A percentile compares a stretch with the other conserved stretches of the same genome.
Evolutionary conservation across 2,797 vertebrate species (phyloP).

Genomic region (Aplochiton taeniatus): DNA sequence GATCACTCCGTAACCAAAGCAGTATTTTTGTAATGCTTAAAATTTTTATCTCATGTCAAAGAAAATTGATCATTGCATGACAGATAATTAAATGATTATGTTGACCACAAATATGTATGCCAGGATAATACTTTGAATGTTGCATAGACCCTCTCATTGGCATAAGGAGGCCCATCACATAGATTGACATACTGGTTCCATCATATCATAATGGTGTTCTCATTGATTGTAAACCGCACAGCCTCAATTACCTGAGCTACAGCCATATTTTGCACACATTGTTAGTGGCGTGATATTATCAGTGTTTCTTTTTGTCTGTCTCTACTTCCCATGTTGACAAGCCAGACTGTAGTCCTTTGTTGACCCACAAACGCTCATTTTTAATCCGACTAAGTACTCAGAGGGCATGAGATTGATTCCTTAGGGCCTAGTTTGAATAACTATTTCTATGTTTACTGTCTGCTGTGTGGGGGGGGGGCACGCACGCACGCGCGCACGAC

Average conservation of each 20-base stretch:
- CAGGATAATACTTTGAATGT: constrained; percentile 31
- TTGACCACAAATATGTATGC: too few relatives aligned
- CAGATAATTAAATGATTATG: too few relatives aligned
- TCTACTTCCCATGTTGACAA: constrained; percentile 12
- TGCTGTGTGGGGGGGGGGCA: too few relatives aligned
- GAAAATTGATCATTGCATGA: too few relatives aligned
- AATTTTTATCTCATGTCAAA: background rate
- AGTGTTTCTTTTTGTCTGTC: constrained; percentile 28
- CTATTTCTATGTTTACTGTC: background rate
- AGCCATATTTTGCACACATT: too few relatives aligned
- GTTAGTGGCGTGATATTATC: background rate
- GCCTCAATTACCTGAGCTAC: too few relatives aligned
- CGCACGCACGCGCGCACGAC: too few relatives aligned
- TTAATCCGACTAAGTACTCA: constrained; percentile 70
- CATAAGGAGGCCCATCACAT: constrained; percentile 61
- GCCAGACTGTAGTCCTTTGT: constrained; percentile 41
- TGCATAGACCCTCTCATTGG: constrained; percentile 58
- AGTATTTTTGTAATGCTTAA: too few relatives aligned
- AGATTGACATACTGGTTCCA: constrained; percentile 62
- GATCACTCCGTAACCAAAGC: too few relatives aligned
- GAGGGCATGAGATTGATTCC: constrained; percentile 58
- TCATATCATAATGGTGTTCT: constrained; percentile 57
- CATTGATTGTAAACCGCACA: constrained; percentile 25
- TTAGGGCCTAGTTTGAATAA: constrained; percentile 37
- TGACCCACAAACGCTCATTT: constrained; percentile 61